Base-by-base conservation (phyloP, 2,797 vertebrate species). In the Coluber constrictor region DNA sequence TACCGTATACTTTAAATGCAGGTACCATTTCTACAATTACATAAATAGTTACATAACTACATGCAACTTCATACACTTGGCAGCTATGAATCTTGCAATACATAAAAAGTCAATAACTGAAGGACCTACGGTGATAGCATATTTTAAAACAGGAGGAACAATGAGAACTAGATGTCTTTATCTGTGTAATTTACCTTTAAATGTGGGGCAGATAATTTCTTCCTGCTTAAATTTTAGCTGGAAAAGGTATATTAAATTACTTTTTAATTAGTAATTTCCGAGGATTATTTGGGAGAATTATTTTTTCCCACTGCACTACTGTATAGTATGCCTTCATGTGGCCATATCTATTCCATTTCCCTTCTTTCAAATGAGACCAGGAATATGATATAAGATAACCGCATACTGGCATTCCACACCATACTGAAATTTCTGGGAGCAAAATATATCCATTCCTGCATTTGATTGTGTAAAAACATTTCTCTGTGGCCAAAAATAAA, bases 91-190 rank as follows among this genome's bases (percentile, higher is more conserved):
- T 95, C 94, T 93, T 93, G 32, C 0, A 83, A 47, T 25, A 47
- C 8, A 79, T 43, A 83, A 47, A 23, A 79, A 79, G 55, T 61
- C 92, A 29, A 91, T 59, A 55, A 93, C 90, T 47, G 94, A n/a
- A 5, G 43, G 92, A 92, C 93, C 87, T 93, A 94, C 90, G 86
- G 29, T 2, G 89, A 29, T 70, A 57, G 89, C 92, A 94, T 91
- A 63, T 93, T 57, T 92, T 37, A 93, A 92, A 83, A 47, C 20
- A 83, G 74, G 74, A 83, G 37, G 23, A 83, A 83, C 37, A 96
- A 93, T 3, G 89, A 43, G 12, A 91, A 7, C 61, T 88, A 94
- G 90, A 0, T 94, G 88, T 47, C 47, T 47, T 83, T 83, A 83
- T 83, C 4, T 37, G 23, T 43, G 20, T 43, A 23, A 43, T 43